Conservation (phyloP, 2,797 vertebrate genomes). For the Pitangus sulphuratus region DNA sequence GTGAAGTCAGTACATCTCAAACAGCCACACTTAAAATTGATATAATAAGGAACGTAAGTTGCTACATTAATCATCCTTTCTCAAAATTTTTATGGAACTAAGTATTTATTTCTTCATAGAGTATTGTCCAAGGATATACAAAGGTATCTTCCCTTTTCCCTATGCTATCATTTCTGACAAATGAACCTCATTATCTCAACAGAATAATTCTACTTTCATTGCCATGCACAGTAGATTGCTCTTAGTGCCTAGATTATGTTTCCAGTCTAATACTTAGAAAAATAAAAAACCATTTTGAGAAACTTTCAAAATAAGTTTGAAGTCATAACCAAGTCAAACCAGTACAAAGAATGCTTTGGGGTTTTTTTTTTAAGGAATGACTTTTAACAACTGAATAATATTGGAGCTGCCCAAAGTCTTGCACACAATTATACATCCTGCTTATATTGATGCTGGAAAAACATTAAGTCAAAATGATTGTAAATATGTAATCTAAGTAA, state of each 20-base stretch:
- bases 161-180: background rate
- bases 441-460: background rate
- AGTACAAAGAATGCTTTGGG: rapidly evolving
- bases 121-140: background rate
- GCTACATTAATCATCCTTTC: background rate
- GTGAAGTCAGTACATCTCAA: background rate
- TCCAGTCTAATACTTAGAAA: background rate
- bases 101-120: background rate
- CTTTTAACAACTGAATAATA: background rate
- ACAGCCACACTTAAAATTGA: rapidly evolving
- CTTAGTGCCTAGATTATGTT: background rate
- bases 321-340: background rate
- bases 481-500: background rate
- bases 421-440: background rate
- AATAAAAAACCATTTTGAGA: background rate
- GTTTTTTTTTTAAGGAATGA: background rate
- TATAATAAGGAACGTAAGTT: background rate
- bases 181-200: background rate
- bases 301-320: background rate
- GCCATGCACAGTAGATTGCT: background rate
- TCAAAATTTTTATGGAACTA: background rate
- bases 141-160: background rate
- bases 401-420: background rate
- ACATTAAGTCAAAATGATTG: background rate
- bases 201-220: background rate